Conservation (phyloP, 2,888 invertebrate species). For the Cephus runcator region DNA sequence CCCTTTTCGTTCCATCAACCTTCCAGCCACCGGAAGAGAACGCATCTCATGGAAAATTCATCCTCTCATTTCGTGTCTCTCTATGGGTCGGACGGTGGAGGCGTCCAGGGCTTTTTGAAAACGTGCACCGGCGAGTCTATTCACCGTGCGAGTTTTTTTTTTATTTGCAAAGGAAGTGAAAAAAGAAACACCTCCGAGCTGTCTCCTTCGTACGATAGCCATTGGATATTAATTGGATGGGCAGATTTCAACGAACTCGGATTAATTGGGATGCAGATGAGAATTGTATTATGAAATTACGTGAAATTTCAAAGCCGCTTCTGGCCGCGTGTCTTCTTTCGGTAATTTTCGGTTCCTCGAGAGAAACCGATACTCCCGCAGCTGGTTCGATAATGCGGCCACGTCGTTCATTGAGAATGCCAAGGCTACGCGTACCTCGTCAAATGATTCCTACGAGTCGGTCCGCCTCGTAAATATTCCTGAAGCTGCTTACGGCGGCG, state of each 20-base stretch:
- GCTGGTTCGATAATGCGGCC: not conserved
- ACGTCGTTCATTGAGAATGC: slow-evolving; percentile 10
- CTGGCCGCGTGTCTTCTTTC: not conserved
- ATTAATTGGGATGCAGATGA: not conserved
- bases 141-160: not conserved
- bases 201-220: not conserved
- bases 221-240: not conserved
- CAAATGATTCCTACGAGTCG: not conserved
- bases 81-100: not conserved
- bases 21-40: slow-evolving; percentile 25
- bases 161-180: not conserved
- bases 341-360: not conserved
- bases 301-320: not conserved
- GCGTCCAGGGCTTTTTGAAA: not conserved
- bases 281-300: not conserved
- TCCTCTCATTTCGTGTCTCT: slow-evolving; percentile 44
- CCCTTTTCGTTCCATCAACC: slow-evolving; percentile 14
- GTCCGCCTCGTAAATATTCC: not conserved
- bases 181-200: not conserved
- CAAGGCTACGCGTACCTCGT: slow-evolving; percentile 7
- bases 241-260: not conserved
- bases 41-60: slow-evolving; percentile 49
- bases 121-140: not conserved
- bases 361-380: not conserved
- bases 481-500: not conserved